These are phyloP conservation scores for Lepas anatifera DNA, from an alignment of 2,888 invertebrate species.

Conservation along the genomic window DNA sequence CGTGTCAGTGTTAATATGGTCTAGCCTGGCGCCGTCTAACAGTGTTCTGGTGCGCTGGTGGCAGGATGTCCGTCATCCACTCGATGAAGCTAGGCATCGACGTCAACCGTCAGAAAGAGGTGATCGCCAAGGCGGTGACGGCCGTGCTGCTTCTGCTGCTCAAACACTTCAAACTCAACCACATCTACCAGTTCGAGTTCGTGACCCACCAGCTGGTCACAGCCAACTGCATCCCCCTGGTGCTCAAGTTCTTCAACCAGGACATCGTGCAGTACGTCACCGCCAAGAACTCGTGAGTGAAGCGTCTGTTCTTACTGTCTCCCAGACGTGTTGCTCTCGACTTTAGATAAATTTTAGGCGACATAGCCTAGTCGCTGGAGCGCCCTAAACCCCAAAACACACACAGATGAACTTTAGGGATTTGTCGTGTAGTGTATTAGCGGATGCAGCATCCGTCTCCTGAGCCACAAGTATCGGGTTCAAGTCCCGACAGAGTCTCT, in stretches of 20 bases:
- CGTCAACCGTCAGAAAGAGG: conserved; percentile 96
- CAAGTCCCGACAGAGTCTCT: no score
- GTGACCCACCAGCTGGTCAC: conserved; percentile 98
- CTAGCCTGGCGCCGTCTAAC: no score
- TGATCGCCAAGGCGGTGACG: conserved; percentile 73
- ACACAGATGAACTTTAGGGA: no score
- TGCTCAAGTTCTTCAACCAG: conserved; percentile 97
- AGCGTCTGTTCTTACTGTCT: not conserved
- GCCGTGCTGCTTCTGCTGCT: conserved; percentile 58
- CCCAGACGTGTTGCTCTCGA: not conserved
- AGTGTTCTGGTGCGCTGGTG: no score
- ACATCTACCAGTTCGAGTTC: conserved; percentile 98
- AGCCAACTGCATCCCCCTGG: conserved; percentile 96
- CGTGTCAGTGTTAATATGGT: no score
- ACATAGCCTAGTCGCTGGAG: not conserved
- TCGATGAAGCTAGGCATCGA: conserved; percentile 93
- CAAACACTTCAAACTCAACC: conserved; percentile 95
- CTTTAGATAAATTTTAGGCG: not conserved
- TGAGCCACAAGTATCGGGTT: no score
- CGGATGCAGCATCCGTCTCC: no score
- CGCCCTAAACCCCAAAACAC: not conserved
- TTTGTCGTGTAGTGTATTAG: no score
- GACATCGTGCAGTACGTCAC: conserved; percentile 90
- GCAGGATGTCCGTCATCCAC: conserved; percentile 75
- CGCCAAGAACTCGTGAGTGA: conserved; percentile 65